Conservation (phyloP, 2,797 vertebrate species). For the Kryptopterus vitreolus region DNA sequence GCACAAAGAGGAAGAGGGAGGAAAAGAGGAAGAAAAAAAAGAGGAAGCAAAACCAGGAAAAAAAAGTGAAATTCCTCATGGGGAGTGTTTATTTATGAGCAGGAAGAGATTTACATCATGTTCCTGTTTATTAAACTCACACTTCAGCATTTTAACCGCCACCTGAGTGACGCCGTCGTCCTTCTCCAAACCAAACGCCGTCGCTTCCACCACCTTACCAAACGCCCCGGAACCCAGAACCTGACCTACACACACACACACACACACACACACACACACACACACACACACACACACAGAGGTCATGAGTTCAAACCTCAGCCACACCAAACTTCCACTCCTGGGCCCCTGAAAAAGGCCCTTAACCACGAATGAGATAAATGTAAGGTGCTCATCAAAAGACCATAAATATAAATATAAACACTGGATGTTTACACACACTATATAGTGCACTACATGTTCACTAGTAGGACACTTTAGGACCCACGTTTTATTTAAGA, state of each 20-base stretch:
- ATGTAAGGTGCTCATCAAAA: no score
- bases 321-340: no score
- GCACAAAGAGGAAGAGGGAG: neutral
- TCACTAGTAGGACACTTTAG: neutral
- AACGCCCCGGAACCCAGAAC: conserved; percentile 92
- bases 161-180: conserved; percentile 79
- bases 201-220: conserved; percentile 93
- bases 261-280: neutral
- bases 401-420: no score
- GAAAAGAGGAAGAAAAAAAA: conserved; percentile 7
- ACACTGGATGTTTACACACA: no score
- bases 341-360: no score
- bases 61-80: conserved; percentile 20
- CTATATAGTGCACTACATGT: neutral
- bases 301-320: no score
- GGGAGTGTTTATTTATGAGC: neutral
- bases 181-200: conserved; percentile 85
- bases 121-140: conserved; percentile 70
- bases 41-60: conserved; percentile 12
- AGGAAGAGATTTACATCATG: neutral
- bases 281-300: neutral
- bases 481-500: neutral
- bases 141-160: conserved; percentile 97
- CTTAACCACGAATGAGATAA: no score
- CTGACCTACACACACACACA: conserved; percentile 73